A percentile compares a stretch with the other conserved stretches of the same genome.
phyloP scores from a whole-genome alignment of 2,888 invertebrate genomes.

The Cyclophora albipunctata region DNA sequence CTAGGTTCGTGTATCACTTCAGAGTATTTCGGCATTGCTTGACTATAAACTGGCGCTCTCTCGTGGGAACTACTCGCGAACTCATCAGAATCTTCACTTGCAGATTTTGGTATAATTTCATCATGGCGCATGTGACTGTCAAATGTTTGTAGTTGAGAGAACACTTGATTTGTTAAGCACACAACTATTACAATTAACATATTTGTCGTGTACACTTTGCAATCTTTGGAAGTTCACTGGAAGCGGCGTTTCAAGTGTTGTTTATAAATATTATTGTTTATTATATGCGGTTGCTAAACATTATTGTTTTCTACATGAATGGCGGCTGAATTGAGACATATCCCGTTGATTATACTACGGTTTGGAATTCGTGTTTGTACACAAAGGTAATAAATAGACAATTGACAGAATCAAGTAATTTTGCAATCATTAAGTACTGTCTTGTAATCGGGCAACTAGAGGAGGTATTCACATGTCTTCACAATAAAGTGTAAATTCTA shows the following conservation, averaged over 20 bases:
- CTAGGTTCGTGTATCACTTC: too few species aligned
- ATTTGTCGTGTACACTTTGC: constrained; percentile 32
- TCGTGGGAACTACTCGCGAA: too few species aligned
- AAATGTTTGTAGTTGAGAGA: constrained; percentile 29
- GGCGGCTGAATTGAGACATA: constrained; percentile 44
- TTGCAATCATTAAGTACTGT: too few species aligned
- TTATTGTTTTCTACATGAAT: constrained; percentile 43
- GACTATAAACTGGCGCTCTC: too few species aligned
- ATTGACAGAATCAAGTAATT: neutral
- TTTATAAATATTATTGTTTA: constrained; percentile 53
- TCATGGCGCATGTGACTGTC: constrained; percentile 10
- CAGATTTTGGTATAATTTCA: too few species aligned
- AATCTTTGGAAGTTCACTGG: constrained; percentile 34
- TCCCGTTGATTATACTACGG: constrained; percentile 23
- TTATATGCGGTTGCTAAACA: constrained; percentile 30
- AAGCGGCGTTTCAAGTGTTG: constrained; percentile 39
- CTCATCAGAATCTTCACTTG: too few species aligned
- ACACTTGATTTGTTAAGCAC: constrained; percentile 34
- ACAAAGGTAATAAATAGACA: neutral
- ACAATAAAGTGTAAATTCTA: too few species aligned
- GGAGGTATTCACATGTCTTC: too few species aligned
- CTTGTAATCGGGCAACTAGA: too few species aligned
- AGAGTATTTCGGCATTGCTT: too few species aligned
- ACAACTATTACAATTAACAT: constrained; percentile 23
- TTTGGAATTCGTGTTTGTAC: neutral